Evolutionary conservation across 1,140 invertebrate genomes (phyloP), one percentile per base, ranked within the genome.

Genomic region (Samia ricini): DNA sequence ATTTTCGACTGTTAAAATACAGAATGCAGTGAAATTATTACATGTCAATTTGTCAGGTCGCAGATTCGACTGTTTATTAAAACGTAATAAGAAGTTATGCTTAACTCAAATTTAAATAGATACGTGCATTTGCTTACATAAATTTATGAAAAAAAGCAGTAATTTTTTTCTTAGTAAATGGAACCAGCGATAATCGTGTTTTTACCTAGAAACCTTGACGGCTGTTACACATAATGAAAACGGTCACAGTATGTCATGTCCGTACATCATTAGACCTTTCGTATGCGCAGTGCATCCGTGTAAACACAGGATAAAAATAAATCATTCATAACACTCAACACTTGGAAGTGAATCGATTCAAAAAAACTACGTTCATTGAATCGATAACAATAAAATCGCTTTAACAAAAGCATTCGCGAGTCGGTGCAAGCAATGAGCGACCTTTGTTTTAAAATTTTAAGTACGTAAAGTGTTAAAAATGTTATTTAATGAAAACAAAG

Each of bases 331-430:
- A 74, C 76, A 77, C 64, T 83, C 81, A 77, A 82, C 81, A 85
- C 83, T 86, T 81, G 66, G 61, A 66, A 73, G 67, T 67, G 79
- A 81, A 78, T 74, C 74, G 72, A 82, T 80, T 88, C 76, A 79
- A 85, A 83, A 56, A 88, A 87, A 82, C 77, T 78, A 77, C 69
- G 71, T 69, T 77, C 83, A 82, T 81, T 87, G 85, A 84, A 85
- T 88, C 69, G 77, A 74, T 79, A 83, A 87, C 85, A 88, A 86
- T 86, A 76, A 88, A 81, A 81, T 87, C 72, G 79, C 79, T 71
- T 76, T 82, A 83, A 86, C 82, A 85, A 88, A 79, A 70, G 68
- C 71, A 73, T 72, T 60, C 61, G 59, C 56, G 52, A 21, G 54
- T 49, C 59, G 55, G 57, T 60, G 29, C 48, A 74, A 83, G 72